Conservation (phyloP, 2,888 invertebrate species). For the Carabus problematicus region DNA sequence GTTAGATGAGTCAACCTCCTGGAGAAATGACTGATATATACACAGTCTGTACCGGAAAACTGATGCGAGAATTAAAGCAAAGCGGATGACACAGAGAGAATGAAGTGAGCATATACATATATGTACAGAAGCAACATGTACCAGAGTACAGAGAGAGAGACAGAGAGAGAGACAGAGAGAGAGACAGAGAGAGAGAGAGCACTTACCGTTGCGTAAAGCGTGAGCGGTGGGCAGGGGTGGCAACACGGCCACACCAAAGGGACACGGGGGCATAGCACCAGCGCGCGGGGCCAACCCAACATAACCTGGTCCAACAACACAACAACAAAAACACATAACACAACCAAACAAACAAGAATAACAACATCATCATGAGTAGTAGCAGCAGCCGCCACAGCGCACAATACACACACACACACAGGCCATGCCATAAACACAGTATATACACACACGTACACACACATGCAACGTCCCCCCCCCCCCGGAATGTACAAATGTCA, state of each 20-base stretch:
- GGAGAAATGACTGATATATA: background rate
- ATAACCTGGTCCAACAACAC: conserved; percentile 29
- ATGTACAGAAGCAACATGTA: conserved; percentile 44
- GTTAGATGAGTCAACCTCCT: too few species aligned
- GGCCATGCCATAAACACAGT: too few species aligned
- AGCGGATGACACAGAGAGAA: background rate
- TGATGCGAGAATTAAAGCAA: background rate
- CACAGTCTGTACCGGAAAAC: conserved; percentile 12
- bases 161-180: conserved; percentile 10
- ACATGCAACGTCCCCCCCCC: too few species aligned
- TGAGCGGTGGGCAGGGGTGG: conserved; percentile 62
- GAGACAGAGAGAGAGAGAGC: conserved; percentile 17
- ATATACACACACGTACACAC: too few species aligned
- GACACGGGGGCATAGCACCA: conserved; percentile 60
- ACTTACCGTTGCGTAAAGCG: conserved; percentile 59
- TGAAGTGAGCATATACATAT: too few species aligned
- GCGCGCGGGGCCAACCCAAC: conserved; percentile 55
- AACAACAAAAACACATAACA: conserved; percentile 4
- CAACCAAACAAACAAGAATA: background rate
- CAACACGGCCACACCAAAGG: conserved; percentile 68
- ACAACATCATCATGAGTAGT: background rate
- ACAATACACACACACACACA: too few species aligned
- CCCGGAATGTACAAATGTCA: too few species aligned
- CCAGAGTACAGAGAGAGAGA: conserved; percentile 25
- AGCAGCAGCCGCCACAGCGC: too few species aligned